phyloP scores from a whole-genome alignment of 2,113 vertebrate species.

The Chloropsis hardwickii region DNA sequence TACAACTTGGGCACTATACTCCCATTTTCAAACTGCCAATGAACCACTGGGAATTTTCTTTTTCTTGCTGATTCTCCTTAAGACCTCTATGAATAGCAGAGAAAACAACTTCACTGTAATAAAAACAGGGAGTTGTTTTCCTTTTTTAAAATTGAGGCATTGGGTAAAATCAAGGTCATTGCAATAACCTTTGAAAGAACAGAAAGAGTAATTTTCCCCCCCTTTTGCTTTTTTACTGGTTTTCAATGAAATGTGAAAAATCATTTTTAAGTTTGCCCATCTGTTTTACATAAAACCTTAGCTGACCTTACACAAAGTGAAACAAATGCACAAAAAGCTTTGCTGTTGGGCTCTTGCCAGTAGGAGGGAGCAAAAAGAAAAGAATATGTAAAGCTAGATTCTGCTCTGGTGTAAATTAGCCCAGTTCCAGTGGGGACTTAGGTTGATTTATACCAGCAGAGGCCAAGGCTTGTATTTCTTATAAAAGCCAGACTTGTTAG shows the following conservation, averaged over 20 bases:
- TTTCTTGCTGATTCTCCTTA: slow-evolving; percentile 9
- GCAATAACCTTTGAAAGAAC: slow-evolving; percentile 10
- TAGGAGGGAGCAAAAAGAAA: not conserved
- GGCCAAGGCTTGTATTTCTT: not conserved
- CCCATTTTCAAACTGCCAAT: slow-evolving; percentile 20
- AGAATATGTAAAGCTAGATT: slow-evolving; percentile 21
- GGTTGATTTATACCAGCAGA: slow-evolving; percentile 39
- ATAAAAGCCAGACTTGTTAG: not conserved
- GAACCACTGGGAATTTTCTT: slow-evolving; percentile 26
- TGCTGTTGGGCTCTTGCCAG: slow-evolving; percentile 35
- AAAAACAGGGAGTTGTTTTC: not conserved
- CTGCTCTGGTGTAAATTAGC: slow-evolving; percentile 57
- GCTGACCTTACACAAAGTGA: slow-evolving; percentile 55
- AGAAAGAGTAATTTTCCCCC: not conserved
- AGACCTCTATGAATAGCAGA: not conserved
- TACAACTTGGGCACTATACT: slow-evolving; percentile 2
- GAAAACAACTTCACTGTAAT: slow-evolving; percentile 21
- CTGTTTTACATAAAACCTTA: slow-evolving; percentile 62
- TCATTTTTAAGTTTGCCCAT: slow-evolving; percentile 55
- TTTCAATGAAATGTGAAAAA: slow-evolving; percentile 44
- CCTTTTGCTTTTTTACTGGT: slow-evolving; percentile 22
- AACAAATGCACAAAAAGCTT: slow-evolving; percentile 54
- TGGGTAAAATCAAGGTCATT: slow-evolving; percentile 49
- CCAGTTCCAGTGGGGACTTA: slow-evolving; percentile 5
- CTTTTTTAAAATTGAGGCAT: slow-evolving; percentile 10